These are phyloP conservation scores for Pyxicephalus adspersus DNA, from an alignment of 2,113 vertebrate species.

Conservation along the genomic window DNA sequence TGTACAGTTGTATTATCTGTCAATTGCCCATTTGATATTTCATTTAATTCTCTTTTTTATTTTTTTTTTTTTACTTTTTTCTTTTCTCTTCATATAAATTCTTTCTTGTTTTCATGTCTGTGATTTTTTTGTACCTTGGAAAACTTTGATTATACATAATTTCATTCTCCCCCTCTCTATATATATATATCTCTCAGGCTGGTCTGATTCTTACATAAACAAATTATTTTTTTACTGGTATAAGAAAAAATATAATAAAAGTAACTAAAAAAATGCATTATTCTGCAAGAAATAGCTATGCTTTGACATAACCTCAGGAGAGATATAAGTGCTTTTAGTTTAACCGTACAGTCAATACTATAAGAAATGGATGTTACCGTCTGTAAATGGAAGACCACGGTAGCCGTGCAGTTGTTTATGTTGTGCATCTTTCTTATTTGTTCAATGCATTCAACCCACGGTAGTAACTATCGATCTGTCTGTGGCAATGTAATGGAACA, in stretches of 20 bases:
- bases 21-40: no score
- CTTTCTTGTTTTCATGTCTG: no score
- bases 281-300: conserved; percentile 6
- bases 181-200: no score
- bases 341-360: conserved; percentile 16
- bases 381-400: not conserved
- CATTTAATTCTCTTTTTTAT: no score
- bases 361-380: conserved; percentile 5
- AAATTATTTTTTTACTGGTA: not conserved
- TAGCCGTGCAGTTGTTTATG: conserved; percentile 10
- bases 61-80: no score
- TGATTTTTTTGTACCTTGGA: no score
- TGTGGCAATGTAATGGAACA: conserved; percentile 27
- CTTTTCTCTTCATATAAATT: no score
- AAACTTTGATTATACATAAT: no score
- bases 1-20: no score
- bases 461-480: conserved; percentile 15
- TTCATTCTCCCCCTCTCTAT: no score
- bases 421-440: not conserved
- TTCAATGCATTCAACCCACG: conserved; percentile 11
- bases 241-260: not conserved
- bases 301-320: not conserved
- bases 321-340: conserved; percentile 20
- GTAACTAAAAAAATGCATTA: not conserved
- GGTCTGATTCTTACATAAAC: no score